phyloP scores from a whole-genome alignment of 2,888 invertebrate genomes.

The Chloromyia formosa region DNA sequence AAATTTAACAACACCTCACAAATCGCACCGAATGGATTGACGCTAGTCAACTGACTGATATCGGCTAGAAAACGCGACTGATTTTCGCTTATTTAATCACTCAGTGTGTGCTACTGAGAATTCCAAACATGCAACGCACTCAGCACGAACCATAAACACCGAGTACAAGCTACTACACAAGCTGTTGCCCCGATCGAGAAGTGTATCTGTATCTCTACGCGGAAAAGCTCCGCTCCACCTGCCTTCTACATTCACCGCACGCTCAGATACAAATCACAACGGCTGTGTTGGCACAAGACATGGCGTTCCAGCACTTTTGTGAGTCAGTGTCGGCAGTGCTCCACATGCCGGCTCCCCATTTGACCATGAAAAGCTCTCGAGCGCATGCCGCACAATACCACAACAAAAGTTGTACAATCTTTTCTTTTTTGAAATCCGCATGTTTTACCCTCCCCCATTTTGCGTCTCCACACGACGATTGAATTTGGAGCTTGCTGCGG shows the following conservation, averaged over 20 bases:
- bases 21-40: not conserved
- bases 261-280: not conserved
- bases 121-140: slow-evolving; percentile 14
- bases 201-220: too few species aligned
- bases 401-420: not conserved
- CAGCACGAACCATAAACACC: slow-evolving; percentile 23
- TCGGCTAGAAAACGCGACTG: slow-evolving; percentile 12
- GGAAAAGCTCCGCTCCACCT: slow-evolving; percentile 3
- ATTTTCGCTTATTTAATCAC: not conserved
- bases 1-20: not conserved
- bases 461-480: not conserved
- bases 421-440: slow-evolving; percentile 7
- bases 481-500: not conserved
- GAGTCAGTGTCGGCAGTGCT: slow-evolving; percentile 1
- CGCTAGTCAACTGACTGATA: slow-evolving; percentile 18
- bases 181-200: not conserved
- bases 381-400: slow-evolving; percentile 25
- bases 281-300: too few species aligned
- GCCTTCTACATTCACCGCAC: not conserved
- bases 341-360: slow-evolving; percentile 4
- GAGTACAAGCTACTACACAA: not conserved
- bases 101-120: slow-evolving; percentile 1
- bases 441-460: not conserved
- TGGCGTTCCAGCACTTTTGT: not conserved
- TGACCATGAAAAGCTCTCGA: slow-evolving; percentile 38